Percentiles rank a stretch among this genome's conserved stretches.
Conservation (phyloP, 2,888 invertebrate genomes). For the Drosophila merina region DNA sequence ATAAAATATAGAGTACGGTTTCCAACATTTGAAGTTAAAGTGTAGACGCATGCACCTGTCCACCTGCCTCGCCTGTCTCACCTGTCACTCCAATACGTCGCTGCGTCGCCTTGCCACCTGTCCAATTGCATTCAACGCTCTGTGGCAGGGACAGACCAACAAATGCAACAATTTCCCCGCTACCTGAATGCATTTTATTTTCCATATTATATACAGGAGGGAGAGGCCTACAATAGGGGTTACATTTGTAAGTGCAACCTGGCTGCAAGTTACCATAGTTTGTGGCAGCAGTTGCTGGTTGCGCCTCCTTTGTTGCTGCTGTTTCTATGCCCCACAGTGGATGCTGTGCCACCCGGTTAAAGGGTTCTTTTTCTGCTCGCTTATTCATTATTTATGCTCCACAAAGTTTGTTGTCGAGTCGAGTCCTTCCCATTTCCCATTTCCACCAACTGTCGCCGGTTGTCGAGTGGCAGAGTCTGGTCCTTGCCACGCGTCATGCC, state of each 20-base stretch:
- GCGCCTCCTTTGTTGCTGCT: constrained; percentile 25
- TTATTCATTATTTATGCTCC: constrained; percentile 74
- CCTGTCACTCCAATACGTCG: constrained; percentile 32
- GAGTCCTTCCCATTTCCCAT: constrained; percentile 14
- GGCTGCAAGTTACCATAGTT: constrained; percentile 34
- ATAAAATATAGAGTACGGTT: not conserved
- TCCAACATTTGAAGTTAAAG: not conserved
- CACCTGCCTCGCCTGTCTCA: constrained; percentile 32
- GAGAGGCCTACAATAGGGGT: constrained; percentile 10
- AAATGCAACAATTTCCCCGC: constrained; percentile 67
- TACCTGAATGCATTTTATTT: constrained; percentile 29
- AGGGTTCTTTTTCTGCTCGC: constrained; percentile 29
- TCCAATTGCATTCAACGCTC: constrained; percentile 65
- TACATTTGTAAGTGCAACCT: constrained; percentile 47
- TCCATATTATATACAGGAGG: not conserved
- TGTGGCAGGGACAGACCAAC: constrained; percentile 23
- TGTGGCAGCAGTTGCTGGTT: constrained; percentile 1
- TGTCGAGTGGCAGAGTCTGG: constrained; percentile 42
- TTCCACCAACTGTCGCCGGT: constrained; percentile 52
- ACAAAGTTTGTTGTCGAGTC: constrained; percentile 59
- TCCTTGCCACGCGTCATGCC: constrained; percentile 59
- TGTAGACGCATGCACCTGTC: constrained; percentile 56
- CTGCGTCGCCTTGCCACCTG: constrained; percentile 40
- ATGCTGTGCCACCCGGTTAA: constrained; percentile 26
- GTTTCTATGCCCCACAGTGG: constrained; percentile 53